Percentiles rank a stretch among this genome's conserved stretches.
Evolutionary conservation across 2,888 invertebrate genomes (phyloP).

Genomic region (Cryptocephalus moraei): DNA sequence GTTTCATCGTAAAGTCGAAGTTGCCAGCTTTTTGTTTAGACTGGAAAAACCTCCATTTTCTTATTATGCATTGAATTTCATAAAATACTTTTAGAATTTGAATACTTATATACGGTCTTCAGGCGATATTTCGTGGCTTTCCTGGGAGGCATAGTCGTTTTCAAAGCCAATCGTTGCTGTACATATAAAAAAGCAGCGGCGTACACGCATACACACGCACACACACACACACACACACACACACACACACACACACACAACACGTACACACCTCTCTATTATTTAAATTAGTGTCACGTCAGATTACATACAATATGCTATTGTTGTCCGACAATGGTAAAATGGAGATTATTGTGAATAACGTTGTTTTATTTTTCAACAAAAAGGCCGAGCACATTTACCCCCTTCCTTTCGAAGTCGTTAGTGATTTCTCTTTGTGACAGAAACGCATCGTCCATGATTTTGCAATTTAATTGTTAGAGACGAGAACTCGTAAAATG

Average conservation of each 20-base stretch:
- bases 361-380: not conserved
- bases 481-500: too few species aligned
- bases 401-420: too few species aligned
- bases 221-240: not conserved
- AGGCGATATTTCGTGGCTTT: too few species aligned
- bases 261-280: slow-evolving; percentile 12
- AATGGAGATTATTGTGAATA: slow-evolving; percentile 1
- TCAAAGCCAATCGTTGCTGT: not conserved
- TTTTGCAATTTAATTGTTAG: too few species aligned
- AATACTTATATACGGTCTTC: too few species aligned
- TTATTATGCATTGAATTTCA: too few species aligned
- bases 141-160: not conserved
- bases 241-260: slow-evolving; percentile 13
- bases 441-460: too few species aligned
- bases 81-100: too few species aligned
- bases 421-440: too few species aligned
- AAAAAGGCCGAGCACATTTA: not conserved
- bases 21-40: too few species aligned
- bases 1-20: too few species aligned
- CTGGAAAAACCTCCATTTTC: too few species aligned
- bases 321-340: slow-evolving; percentile 14
- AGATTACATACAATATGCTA: slow-evolving; percentile 9
- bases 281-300: slow-evolving; percentile 15
- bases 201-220: not conserved
- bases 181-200: not conserved